Evolutionary conservation across 1,140 invertebrate genomes (phyloP).

Genomic region (Pteromalus puparum): DNA sequence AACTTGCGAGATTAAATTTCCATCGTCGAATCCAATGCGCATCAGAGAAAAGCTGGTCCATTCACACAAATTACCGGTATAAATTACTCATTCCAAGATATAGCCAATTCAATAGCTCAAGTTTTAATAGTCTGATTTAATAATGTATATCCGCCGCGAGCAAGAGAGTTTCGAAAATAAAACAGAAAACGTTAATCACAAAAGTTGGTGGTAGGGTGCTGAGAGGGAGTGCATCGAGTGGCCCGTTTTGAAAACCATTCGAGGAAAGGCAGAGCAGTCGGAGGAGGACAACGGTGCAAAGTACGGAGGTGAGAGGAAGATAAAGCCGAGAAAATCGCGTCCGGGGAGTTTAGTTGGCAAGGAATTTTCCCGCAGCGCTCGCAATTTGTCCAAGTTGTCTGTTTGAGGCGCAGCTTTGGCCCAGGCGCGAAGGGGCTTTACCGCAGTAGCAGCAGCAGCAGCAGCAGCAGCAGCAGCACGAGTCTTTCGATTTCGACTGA

Average conservation of each 20-base stretch:
- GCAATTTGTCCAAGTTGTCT: constrained; percentile 59
- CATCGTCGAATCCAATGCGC: not conserved
- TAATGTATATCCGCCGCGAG: constrained; percentile 7
- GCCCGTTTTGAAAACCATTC: constrained; percentile 46
- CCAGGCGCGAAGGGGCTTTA: not conserved
- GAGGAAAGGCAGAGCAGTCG: constrained; percentile 21
- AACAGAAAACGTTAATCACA: constrained; percentile 49
- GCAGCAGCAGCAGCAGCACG: not conserved
- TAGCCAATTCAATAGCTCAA: constrained; percentile 24
- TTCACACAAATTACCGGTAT: not conserved
- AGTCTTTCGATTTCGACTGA: constrained; percentile 46
- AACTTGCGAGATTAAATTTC: too few species aligned
- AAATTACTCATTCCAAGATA: constrained; percentile 22
- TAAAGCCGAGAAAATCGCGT: constrained; percentile 48
- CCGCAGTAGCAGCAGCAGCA: not conserved
- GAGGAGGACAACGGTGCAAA: not conserved
- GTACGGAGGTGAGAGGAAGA: constrained; percentile 34
- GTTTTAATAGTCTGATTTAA: constrained; percentile 41
- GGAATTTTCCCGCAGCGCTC: constrained; percentile 53
- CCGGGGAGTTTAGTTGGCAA: constrained; percentile 52
- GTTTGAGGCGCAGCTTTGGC: constrained; percentile 42
- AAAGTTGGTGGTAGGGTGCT: constrained; percentile 33
- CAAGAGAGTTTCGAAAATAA: constrained; percentile 29
- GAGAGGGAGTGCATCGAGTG: constrained; percentile 22
- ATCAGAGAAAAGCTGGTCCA: not conserved